Evolutionary conservation across 1,140 invertebrate species (phyloP).

Genomic region (Cotesia typhae): DNA sequence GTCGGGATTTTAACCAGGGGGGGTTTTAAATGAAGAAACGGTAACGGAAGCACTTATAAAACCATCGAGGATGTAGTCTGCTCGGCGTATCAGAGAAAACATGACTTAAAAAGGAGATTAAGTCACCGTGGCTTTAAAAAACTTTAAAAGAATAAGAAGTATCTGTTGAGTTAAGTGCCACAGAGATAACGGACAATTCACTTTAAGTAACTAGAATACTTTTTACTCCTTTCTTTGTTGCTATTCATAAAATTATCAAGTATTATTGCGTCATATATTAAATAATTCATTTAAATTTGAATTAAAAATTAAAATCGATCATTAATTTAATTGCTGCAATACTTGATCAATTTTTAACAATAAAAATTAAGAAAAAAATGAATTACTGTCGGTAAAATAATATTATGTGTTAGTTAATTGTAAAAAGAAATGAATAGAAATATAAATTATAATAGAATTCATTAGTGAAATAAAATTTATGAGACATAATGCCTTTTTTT

Average conservation of each 20-base stretch:
- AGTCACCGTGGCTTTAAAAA: no score
- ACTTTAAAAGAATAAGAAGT: no score
- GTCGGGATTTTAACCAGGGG: not conserved
- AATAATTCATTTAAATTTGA: not conserved
- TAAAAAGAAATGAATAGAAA: not conserved
- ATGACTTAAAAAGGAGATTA: not conserved
- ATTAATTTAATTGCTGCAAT: not conserved
- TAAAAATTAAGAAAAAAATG: not conserved
- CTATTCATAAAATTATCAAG: not conserved
- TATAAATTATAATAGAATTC: not conserved
- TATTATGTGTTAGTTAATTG: no score
- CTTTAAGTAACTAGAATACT: no score
- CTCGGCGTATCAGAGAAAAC: not conserved
- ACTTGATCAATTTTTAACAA: not conserved
- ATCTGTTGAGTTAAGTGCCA: no score
- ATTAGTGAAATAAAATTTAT: slow-evolving; percentile 13
- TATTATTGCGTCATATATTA: not conserved
- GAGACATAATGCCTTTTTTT: no score
- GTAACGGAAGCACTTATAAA: slow-evolving; percentile 7
- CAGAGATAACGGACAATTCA: no score
- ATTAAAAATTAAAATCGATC: not conserved
- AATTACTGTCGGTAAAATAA: no score
- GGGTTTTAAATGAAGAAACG: slow-evolving; percentile 12
- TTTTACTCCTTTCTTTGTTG: not conserved
- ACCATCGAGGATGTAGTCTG: no score